phyloP scores from a whole-genome alignment of 2,888 invertebrate genomes.

The Chouioia cunea region DNA sequence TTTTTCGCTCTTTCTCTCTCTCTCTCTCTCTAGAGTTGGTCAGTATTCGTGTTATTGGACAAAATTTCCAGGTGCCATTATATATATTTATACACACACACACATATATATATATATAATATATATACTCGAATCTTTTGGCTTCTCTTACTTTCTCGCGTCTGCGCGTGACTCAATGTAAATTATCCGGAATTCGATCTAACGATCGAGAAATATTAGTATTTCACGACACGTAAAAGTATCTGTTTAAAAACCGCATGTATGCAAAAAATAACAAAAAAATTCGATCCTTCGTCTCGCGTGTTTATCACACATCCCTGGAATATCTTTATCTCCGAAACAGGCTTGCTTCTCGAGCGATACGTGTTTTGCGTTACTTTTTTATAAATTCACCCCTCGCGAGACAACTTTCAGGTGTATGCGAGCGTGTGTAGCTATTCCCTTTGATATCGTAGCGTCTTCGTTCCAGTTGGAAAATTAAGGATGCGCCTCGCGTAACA shows the following conservation, averaged over 20 bases:
- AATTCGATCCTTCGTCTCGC: not conserved
- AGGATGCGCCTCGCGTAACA: not conserved
- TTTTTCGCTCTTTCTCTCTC: conserved; percentile 1
- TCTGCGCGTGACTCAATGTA: no score
- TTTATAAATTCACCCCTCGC: not conserved
- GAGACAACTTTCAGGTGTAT: not conserved
- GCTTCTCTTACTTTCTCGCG: no score
- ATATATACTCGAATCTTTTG: no score
- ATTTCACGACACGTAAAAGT: no score
- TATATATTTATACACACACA: no score
- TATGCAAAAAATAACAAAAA: no score
- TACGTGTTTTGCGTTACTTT: not conserved
- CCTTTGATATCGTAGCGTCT: conserved; percentile 9
- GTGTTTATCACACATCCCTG: conserved; percentile 40
- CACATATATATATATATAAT: no score
- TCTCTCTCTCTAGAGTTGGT: conserved; percentile 11
- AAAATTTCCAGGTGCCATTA: conserved; percentile 20
- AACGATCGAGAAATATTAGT: no score
- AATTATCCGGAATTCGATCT: no score
- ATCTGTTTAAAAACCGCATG: no score
- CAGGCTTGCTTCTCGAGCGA: conserved; percentile 8
- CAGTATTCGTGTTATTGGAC: conserved; percentile 17
- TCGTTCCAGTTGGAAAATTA: conserved; percentile 17
- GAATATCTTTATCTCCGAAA: conserved; percentile 39
- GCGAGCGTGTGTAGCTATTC: not conserved